Evolutionary conservation across 2,113 vertebrate species (phyloP), one percentile per base, ranked within the genome.

Genomic region (Choloepus hoffmanni): DNA sequence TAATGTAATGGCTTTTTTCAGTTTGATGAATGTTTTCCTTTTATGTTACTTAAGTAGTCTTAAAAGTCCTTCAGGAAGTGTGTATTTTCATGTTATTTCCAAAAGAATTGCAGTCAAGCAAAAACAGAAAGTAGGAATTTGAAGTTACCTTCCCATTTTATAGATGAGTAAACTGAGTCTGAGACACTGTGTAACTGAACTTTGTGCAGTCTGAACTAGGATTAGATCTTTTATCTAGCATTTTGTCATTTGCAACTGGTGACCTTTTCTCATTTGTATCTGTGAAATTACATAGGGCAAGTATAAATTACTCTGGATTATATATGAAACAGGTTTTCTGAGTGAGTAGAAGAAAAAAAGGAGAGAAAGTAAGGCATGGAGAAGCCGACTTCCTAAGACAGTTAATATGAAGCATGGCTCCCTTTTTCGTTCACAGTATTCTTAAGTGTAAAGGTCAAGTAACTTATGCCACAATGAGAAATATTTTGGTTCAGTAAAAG

Each of bases 61-160:
- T 74, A 60, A 72, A 8, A 87, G n/a, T 58, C 55, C 63, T 82
- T 91, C 7, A 19, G 10, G 12, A 79, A 83, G 3, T 90, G 2
- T 95, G 5, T 76, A 58, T 63, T 91, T 73, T 93, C 16, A 86
- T 1, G 33, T 78, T 87, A 40, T 92, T 94, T 89, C 40, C 67
- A 8, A 92, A 81, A 73, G 53, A 40, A 68, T 23, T 65, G 6
- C 11, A 92, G 65, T 94, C 15, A 73, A 84, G 74, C 13, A 76
- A 78, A 94, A 83, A 74, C 58, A 83, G 48, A 67, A 90, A 78
- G 23, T 83, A 62, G 55, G 14, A 96, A 60, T 95, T 87, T 72
- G 45, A 72, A 72, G 24, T 85, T 86, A 45, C 1, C 28, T 84
- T 93, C 30, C 89, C 53, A 40, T 85, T 60, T 55, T 81, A 65